Evolutionary conservation across 2,888 invertebrate species (phyloP).

Genomic region (Argyra leucocephala): DNA sequence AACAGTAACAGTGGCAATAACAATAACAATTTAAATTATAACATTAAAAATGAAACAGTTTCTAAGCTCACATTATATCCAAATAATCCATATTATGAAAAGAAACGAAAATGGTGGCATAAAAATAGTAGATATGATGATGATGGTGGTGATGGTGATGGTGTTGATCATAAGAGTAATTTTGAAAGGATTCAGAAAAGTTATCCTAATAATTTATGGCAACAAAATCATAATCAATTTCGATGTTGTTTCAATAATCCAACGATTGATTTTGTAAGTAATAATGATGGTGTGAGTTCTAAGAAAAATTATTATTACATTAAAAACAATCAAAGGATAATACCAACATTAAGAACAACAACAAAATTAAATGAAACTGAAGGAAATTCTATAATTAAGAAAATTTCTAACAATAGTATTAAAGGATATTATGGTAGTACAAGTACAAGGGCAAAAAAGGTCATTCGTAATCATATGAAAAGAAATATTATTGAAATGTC

Average conservation of each 20-base stretch:
- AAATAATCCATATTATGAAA: no score
- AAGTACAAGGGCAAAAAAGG: no score
- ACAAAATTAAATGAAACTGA: background rate
- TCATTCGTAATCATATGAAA: no score
- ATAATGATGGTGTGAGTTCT: background rate
- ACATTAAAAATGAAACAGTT: slow-evolving; percentile 24
- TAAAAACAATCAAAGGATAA: background rate
- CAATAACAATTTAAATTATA: slow-evolving; percentile 23
- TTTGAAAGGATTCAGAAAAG: background rate
- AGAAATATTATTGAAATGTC: no score
- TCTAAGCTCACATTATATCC: no score
- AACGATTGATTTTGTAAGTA: background rate
- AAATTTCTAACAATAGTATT: background rate
- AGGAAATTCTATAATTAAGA: background rate
- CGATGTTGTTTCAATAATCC: background rate
- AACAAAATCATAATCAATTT: background rate
- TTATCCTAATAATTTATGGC: background rate
- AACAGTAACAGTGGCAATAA: slow-evolving; percentile 9
- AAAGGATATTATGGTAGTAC: no score
- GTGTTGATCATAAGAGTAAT: background rate
- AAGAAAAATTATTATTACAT: background rate
- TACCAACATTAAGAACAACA: background rate
- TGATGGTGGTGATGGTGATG: slow-evolving; percentile 20
- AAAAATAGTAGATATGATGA: no score
- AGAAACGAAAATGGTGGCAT: no score